A percentile compares a stretch with the other conserved stretches of the same genome.
These are phyloP conservation scores for Netelia inedita DNA, from an alignment of 2,888 invertebrate species.

Conservation along the genomic window DNA sequence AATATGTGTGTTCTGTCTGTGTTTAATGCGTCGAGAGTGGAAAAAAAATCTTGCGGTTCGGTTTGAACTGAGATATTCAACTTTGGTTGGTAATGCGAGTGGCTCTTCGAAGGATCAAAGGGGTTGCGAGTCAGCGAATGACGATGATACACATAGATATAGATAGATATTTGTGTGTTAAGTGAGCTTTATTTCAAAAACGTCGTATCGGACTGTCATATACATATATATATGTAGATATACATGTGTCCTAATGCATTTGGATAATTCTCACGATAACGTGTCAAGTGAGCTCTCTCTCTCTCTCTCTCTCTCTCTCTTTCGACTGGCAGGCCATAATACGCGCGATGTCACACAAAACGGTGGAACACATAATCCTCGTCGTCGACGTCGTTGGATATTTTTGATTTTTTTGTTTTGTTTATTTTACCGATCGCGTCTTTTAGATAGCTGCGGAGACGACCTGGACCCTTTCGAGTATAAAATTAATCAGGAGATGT, in stretches of 20 bases:
- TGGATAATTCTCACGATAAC: conserved; percentile 48
- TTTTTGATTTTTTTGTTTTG: conserved; percentile 17
- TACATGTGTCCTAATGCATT: conserved; percentile 52
- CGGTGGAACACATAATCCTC: conserved; percentile 53
- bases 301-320: conserved; percentile 9
- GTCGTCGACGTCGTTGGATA: conserved; percentile 28
- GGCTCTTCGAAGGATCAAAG: conserved; percentile 22
- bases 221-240: not conserved
- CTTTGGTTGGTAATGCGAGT: conserved; percentile 32
- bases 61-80: conserved; percentile 43
- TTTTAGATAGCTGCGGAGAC: conserved; percentile 33
- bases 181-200: conserved; percentile 36
- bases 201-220: conserved; percentile 34
- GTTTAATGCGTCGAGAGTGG: conserved; percentile 25
- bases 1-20: not conserved
- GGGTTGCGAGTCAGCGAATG: conserved; percentile 20
- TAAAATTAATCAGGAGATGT: too few relatives aligned
- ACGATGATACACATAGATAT: conserved; percentile 26
- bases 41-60: conserved; percentile 32
- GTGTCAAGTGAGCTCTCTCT: conserved; percentile 22
- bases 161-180: conserved; percentile 17
- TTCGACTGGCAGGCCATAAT: conserved; percentile 53
- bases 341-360: conserved; percentile 50
- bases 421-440: conserved; percentile 23
- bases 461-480: not conserved